A percentile compares a stretch with the other conserved stretches of the same genome.
Conservation (phyloP, 2,113 vertebrate species). For the Mustela nigripes region DNA sequence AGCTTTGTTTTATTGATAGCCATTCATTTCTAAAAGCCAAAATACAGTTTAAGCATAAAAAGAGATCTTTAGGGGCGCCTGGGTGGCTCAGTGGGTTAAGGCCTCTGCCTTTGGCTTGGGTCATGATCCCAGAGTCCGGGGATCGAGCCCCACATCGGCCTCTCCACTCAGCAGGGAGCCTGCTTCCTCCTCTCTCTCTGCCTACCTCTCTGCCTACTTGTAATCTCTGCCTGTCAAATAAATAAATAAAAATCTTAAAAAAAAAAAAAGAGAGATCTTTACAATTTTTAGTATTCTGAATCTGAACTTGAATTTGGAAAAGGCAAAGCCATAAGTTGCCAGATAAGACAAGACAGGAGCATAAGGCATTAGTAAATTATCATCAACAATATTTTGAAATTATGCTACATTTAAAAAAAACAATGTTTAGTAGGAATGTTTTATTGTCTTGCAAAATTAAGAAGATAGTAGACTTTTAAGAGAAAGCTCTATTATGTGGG, state of each 20-base stretch:
- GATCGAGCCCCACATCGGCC: too few relatives aligned
- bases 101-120: too few relatives aligned
- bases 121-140: too few relatives aligned
- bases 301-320: not conserved
- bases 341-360: not conserved
- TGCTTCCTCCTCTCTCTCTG: too few relatives aligned
- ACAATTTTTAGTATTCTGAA: not conserved
- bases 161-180: too few relatives aligned
- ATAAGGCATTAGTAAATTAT: not conserved
- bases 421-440: not conserved
- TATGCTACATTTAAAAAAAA: not conserved
- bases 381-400: not conserved
- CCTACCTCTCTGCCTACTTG: too few relatives aligned
- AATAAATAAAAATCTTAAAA: too few relatives aligned
- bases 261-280: not conserved
- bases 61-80: not conserved
- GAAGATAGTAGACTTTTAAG: constrained; percentile 3
- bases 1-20: not conserved
- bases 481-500: not conserved
- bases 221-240: too few relatives aligned
- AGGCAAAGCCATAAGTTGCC: not conserved
- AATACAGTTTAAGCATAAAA: not conserved
- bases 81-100: too few relatives aligned
- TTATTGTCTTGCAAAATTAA: constrained; percentile 14
- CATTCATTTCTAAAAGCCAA: not conserved